A percentile compares a stretch with the other conserved stretches of the same genome.
Conservation (phyloP, 2,888 invertebrate genomes). For the Eupsilia transversa region DNA sequence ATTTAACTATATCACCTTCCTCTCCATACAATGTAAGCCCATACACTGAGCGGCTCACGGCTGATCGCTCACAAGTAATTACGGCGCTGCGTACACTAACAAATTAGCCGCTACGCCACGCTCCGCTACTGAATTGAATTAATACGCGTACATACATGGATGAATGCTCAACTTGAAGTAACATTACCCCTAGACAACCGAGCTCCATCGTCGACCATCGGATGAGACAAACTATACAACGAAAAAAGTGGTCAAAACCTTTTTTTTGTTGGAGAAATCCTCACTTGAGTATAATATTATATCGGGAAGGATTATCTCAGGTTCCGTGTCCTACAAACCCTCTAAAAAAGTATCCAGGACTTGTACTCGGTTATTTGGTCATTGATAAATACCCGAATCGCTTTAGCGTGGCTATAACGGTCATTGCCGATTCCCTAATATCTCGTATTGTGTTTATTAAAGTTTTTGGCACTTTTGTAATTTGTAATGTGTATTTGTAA, state of each 20-base stretch:
- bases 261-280: neutral
- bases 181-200: neutral
- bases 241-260: neutral
- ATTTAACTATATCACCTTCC: conserved; percentile 10
- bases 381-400: too few species aligned
- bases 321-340: neutral
- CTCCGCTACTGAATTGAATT: conserved; percentile 75
- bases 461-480: too few species aligned
- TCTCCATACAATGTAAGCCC: neutral
- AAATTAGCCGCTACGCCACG: conserved; percentile 66
- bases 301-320: neutral
- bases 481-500: too few species aligned
- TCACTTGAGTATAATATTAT: too few species aligned
- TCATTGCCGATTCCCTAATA: too few species aligned
- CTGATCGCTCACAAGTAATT: conserved; percentile 57
- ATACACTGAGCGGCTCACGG: neutral
- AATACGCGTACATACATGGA: conserved; percentile 58
- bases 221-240: neutral
- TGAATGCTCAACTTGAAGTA: neutral
- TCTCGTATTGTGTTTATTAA: too few species aligned
- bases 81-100: conserved; percentile 55
- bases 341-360: neutral
- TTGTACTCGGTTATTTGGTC: neutral
- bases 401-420: too few species aligned
- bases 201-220: neutral